These are phyloP conservation scores for Eurytemora carolleeae DNA, from an alignment of 1,140 invertebrate genomes.

Conservation along the genomic window DNA sequence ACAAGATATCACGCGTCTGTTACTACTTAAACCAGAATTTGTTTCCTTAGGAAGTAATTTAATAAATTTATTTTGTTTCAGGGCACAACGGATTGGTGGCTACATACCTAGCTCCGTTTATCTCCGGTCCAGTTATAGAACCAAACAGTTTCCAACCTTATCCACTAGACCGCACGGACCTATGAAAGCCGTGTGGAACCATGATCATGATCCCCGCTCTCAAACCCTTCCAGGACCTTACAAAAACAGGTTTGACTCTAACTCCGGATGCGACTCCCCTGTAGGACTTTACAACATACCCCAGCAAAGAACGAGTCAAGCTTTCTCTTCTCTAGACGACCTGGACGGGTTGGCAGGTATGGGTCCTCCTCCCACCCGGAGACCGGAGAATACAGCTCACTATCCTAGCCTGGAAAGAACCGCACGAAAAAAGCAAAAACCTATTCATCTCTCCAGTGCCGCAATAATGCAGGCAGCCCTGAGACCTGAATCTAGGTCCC, in stretches of 20 bases:
- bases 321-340: conserved; percentile 24
- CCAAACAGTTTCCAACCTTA: conserved; percentile 27
- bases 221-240: conserved; percentile 12
- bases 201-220: conserved; percentile 11
- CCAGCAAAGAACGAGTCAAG: conserved; percentile 25
- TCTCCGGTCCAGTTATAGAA: conserved; percentile 26
- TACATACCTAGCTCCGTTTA: conserved; percentile 27
- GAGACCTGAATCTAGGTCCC: neutral
- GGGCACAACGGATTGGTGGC: conserved; percentile 19
- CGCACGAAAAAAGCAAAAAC: neutral
- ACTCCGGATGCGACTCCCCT: conserved; percentile 17
- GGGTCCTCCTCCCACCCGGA: conserved; percentile 7
- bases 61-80: too few relatives aligned
- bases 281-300: conserved; percentile 26
- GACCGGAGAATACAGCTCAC: neutral
- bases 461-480: neutral
- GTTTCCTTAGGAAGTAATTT: too few relatives aligned
- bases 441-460: neutral
- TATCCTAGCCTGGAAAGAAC: conserved; percentile 5
- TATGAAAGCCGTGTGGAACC: neutral
- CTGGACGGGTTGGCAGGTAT: conserved; percentile 18
- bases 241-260: conserved; percentile 15
- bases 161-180: conserved; percentile 12
- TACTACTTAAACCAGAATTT: too few relatives aligned
- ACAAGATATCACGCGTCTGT: too few relatives aligned